These are phyloP conservation scores for Scomber japonicus DNA, from an alignment of 2,113 vertebrate species.

Conservation along the genomic window DNA sequence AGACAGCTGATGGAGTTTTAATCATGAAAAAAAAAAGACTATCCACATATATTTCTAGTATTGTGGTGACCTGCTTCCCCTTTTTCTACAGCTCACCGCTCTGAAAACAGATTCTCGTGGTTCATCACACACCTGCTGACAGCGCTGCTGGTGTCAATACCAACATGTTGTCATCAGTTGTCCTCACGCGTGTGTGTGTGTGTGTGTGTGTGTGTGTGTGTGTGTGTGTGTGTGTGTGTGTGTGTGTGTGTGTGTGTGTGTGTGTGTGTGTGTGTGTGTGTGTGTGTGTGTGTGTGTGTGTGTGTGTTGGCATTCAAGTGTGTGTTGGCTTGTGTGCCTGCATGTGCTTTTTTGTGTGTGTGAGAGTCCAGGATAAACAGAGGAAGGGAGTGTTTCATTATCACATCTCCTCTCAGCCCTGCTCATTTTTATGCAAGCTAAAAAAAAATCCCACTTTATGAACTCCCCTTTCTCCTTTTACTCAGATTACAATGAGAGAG, in stretches of 20 bases:
- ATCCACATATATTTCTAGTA: background rate
- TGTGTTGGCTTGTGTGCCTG: background rate
- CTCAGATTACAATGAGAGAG: slow-evolving; percentile 37
- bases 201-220: background rate
- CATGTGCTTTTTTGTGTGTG: slow-evolving; percentile 11
- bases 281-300: background rate
- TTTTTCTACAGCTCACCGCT: background rate
- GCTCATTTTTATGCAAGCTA: slow-evolving; percentile 21
- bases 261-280: slow-evolving; percentile 1
- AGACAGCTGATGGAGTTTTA: background rate
- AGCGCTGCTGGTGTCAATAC: slow-evolving; percentile 23
- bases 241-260: slow-evolving; percentile 14
- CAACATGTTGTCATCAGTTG: slow-evolving; percentile 26
- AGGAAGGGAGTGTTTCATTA: slow-evolving; percentile 51
- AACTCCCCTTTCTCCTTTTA: slow-evolving; percentile 21
- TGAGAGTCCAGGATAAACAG: slow-evolving; percentile 52
- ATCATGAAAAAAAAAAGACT: background rate
- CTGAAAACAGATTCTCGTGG: background rate
- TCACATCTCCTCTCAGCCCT: slow-evolving; percentile 34
- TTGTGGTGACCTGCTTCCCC: slow-evolving; percentile 1
- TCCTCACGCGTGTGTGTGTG: background rate
- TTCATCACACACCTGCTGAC: slow-evolving; percentile 21
- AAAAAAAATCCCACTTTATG: slow-evolving; percentile 42
- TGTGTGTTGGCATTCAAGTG: background rate
- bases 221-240: slow-evolving; percentile 10